Percentiles rank a stretch among this genome's conserved stretches.
Conservation (phyloP, 2,113 vertebrate genomes). For the Rhinolophus sinicus region DNA sequence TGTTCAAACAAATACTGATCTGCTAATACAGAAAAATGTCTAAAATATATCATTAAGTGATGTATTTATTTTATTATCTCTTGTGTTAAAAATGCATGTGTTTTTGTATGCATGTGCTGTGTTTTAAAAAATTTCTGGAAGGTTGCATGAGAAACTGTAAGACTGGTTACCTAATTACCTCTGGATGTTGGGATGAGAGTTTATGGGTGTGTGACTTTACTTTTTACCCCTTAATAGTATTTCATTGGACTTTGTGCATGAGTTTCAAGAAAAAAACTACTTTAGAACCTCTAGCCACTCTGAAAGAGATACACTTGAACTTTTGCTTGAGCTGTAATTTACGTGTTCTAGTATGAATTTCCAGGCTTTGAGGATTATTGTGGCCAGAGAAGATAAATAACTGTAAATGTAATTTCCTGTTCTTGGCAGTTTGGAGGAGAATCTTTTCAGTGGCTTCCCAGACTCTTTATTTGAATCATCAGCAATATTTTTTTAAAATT, state of each 20-base stretch:
- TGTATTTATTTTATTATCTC: neutral
- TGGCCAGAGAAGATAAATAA: neutral
- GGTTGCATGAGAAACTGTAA: neutral
- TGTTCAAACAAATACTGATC: neutral
- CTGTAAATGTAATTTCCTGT: neutral
- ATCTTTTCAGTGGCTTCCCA: conserved; percentile 12
- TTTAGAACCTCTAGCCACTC: neutral
- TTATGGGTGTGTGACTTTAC: neutral
- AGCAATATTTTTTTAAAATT: neutral
- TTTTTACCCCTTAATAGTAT: neutral
- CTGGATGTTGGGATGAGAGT: neutral
- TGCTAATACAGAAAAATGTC: neutral
- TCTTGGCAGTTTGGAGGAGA: conserved; percentile 28
- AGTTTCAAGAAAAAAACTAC: conserved; percentile 42
- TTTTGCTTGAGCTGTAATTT: neutral
- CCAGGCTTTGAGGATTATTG: neutral
- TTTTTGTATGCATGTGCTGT: neutral
- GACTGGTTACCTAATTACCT: neutral
- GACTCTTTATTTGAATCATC: neutral
- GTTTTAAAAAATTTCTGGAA: neutral
- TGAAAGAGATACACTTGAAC: neutral
- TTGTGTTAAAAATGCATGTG: neutral
- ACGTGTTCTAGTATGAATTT: neutral
- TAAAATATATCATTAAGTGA: neutral
- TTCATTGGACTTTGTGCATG: conserved; percentile 10